phyloP scores from a whole-genome alignment of 2,888 invertebrate genomes.

The Chalcis sispes region DNA sequence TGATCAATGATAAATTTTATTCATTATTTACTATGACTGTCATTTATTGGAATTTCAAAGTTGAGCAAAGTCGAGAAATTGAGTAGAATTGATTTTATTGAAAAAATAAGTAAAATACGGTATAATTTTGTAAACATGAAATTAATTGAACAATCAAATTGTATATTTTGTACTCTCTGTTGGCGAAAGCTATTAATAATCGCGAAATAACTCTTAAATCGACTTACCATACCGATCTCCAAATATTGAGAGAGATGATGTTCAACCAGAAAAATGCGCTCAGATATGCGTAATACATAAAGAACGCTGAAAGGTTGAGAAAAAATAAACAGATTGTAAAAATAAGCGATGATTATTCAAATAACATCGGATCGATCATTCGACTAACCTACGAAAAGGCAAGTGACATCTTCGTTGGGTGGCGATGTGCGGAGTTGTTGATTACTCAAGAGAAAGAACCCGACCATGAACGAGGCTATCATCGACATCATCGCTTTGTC shows the following conservation, averaged over 20 bases:
- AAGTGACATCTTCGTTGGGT: constrained; percentile 59
- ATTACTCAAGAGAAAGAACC: constrained; percentile 80
- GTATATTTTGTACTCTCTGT: no score
- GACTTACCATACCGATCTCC: constrained; percentile 81
- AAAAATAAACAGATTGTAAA: neutral
- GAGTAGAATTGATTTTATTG: no score
- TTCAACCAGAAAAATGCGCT: constrained; percentile 86
- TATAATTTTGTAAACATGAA: no score
- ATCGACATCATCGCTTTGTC: constrained; percentile 82
- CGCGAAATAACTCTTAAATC: no score
- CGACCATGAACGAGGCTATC: constrained; percentile 79
- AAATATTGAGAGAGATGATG: constrained; percentile 83
- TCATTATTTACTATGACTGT: no score
- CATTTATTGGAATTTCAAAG: no score
- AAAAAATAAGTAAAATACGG: no score
- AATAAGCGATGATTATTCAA: neutral
- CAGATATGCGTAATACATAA: constrained; percentile 81
- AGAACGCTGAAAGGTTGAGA: constrained; percentile 76
- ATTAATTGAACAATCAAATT: no score
- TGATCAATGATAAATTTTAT: no score
- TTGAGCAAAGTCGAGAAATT: no score
- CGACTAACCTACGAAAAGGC: constrained; percentile 33
- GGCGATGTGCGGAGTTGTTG: constrained; percentile 77
- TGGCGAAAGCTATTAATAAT: no score
- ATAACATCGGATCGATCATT: neutral